Conservation (phyloP, 1,140 invertebrate genomes). For the Micrasema longulum region DNA sequence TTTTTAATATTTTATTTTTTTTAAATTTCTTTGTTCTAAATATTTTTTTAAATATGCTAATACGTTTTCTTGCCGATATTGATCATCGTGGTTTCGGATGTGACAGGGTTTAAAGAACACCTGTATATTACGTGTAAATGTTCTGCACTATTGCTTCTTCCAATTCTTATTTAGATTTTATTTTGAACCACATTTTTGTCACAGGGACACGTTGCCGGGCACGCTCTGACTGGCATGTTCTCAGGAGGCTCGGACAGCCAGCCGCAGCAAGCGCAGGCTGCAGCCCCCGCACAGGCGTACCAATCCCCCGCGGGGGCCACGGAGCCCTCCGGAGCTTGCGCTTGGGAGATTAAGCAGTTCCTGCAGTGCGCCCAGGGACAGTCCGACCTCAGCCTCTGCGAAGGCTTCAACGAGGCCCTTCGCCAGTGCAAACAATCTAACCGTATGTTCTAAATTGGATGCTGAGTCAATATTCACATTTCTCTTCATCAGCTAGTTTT, state of each 20-base stretch:
- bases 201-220: constrained; percentile 86
- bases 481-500: background rate
- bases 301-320: constrained; percentile 61
- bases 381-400: constrained; percentile 85
- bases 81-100: too few relatives aligned
- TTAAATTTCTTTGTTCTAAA: too few relatives aligned
- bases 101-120: too few relatives aligned
- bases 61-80: too few relatives aligned
- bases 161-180: too few relatives aligned
- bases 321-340: constrained; percentile 77
- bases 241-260: constrained; percentile 76
- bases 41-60: too few relatives aligned
- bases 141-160: too few relatives aligned
- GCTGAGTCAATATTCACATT: constrained; percentile 3
- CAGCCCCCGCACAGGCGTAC: constrained; percentile 61
- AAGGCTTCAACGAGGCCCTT: constrained; percentile 93
- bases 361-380: constrained; percentile 89
- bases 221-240: constrained; percentile 86
- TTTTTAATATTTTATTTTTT: too few relatives aligned
- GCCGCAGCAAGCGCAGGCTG: constrained; percentile 61
- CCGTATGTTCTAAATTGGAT: constrained; percentile 59
- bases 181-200: too few relatives aligned
- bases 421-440: constrained; percentile 85
- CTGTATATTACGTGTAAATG: too few relatives aligned
- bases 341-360: constrained; percentile 92